These are phyloP conservation scores for Sarcoramphus papa DNA, from an alignment of 2,797 vertebrate genomes.

Conservation along the genomic window DNA sequence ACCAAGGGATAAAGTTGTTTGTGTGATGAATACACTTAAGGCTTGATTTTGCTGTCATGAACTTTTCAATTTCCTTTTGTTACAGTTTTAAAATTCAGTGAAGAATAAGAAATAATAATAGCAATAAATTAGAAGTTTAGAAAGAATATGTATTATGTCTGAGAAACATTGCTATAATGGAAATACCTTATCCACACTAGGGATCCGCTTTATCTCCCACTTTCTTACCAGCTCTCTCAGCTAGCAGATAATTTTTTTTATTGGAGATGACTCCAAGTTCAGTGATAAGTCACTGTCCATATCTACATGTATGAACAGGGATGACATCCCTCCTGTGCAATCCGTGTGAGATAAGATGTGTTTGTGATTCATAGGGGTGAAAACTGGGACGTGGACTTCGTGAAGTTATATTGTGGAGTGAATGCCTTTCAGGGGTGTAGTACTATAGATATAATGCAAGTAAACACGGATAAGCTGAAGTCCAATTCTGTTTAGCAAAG, in stretches of 20 bases:
- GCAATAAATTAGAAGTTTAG: not conserved
- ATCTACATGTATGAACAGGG: not conserved
- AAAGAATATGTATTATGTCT: not conserved
- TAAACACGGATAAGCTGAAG: not conserved
- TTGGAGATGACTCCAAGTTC: not conserved
- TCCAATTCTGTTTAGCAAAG: not conserved
- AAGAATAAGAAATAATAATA: not conserved
- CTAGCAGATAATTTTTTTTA: not conserved
- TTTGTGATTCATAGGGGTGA: not conserved
- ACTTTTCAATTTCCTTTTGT: not conserved
- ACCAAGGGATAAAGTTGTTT: constrained; percentile 29
- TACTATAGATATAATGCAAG: not conserved
- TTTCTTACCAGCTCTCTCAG: not conserved
- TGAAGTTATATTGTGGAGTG: not conserved
- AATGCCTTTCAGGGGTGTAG: not conserved
- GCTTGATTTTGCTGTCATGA: not conserved
- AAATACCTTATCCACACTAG: not conserved
- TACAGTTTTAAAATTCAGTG: not conserved
- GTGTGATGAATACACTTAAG: constrained; percentile 14
- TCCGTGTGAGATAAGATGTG: not conserved
- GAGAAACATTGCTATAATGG: not conserved
- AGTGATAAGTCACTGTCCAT: not conserved
- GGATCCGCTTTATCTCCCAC: not conserved
- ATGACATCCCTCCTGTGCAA: not conserved
- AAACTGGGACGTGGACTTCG: fast-evolving